Evolutionary conservation across 2,797 vertebrate species (phyloP).

Genomic region (Nyctibius grandis): DNA sequence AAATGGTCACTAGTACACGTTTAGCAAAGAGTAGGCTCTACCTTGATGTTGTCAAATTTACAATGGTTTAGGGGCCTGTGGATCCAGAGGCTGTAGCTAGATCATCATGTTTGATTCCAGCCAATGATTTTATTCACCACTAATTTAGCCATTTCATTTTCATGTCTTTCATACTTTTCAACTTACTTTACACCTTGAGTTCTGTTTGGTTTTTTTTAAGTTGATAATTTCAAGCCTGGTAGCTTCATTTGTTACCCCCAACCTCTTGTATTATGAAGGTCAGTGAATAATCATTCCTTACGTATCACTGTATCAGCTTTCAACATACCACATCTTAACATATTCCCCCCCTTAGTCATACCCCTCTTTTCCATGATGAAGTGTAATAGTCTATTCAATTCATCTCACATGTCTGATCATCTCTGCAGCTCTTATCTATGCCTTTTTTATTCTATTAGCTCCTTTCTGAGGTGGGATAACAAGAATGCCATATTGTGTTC

Average conservation of each 20-base stretch:
- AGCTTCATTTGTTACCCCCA: neutral
- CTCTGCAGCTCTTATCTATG: neutral
- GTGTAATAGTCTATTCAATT: neutral
- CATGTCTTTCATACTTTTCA: neutral
- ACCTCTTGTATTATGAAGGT: neutral
- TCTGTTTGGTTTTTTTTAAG: neutral
- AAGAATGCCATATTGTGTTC: neutral
- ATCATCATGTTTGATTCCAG: neutral
- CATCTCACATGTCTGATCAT: neutral
- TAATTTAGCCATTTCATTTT: neutral
- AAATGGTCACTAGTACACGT: neutral
- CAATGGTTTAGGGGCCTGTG: neutral
- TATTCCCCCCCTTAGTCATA: neutral
- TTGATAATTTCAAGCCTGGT: neutral
- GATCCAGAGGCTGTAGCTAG: neutral
- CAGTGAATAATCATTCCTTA: neutral
- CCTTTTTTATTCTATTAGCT: neutral
- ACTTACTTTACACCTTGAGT: neutral
- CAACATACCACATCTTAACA: neutral
- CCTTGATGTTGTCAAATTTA: neutral
- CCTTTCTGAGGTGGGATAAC: neutral
- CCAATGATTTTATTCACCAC: neutral
- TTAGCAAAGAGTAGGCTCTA: neutral
- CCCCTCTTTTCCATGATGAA: neutral
- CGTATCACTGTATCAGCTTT: accelerated